Evolutionary conservation across 2,797 vertebrate genomes (phyloP).

Genomic region (Peromyscus melanophrys): DNA sequence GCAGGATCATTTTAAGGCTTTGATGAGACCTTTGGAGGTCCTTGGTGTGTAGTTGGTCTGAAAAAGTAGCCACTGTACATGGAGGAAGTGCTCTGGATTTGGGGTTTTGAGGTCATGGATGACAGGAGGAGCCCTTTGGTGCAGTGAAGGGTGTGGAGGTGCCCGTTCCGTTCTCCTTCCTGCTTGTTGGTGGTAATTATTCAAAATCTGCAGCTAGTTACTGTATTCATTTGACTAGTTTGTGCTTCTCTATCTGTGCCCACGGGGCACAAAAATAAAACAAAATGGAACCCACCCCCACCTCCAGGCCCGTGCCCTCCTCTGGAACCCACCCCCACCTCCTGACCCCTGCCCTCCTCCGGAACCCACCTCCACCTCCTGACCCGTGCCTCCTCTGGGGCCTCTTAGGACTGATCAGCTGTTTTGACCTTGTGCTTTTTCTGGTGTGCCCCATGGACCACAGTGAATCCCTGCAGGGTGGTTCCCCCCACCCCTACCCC

Average conservation of each 20-base stretch:
- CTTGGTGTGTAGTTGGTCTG: background rate
- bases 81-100: background rate
- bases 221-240: background rate
- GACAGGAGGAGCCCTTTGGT: background rate
- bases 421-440: background rate
- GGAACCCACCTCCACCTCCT: background rate
- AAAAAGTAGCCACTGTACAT: background rate
- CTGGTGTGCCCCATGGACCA: background rate
- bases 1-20: background rate
- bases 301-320: fast-evolving
- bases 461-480: fast-evolving
- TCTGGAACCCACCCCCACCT: background rate
- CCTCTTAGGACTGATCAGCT: background rate
- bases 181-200: background rate
- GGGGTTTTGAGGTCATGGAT: background rate
- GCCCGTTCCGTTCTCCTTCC: background rate
- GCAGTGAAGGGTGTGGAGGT: background rate
- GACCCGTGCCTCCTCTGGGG: background rate
- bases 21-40: constrained; percentile 3
- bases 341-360: background rate
- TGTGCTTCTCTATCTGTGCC: background rate
- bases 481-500: background rate
- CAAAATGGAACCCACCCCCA: background rate
- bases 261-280: background rate
- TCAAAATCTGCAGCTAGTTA: background rate